Base-by-base conservation (phyloP, 2,797 vertebrate species). In the Periophthalmus magnuspinnatus region DNA sequence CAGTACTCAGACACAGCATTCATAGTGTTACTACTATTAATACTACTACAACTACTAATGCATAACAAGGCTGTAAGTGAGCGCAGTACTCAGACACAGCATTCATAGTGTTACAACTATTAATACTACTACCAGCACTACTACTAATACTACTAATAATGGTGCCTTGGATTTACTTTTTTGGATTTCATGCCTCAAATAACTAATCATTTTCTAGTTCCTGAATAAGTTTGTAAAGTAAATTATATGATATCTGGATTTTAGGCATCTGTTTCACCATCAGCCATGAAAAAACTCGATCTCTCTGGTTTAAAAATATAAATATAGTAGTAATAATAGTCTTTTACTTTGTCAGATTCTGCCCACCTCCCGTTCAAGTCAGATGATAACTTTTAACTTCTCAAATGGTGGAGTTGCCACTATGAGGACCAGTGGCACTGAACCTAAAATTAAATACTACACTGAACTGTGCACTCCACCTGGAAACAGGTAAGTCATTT, bases 401-500 rank as follows among this genome's bases (percentile, higher is more conserved):
- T 92, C 93, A 17, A 99, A 99, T 0, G 96, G 97, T 38, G 95
- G 98, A 0, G 95, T 99, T 78, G 97, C 97, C 77, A 99, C 97
- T 65, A 95, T 99, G 92, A 93, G 98, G 84, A 99, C 97, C 80
- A 99, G 97, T 0, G 98, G 97, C 58, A 99, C 98, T 0, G 98
- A 99, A 81, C 97, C 98, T 11, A 99, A 99, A 88, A 97, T 99
- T 85, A 99, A 99, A 88, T 99, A 98, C 81, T 99, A 99, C 45
- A 93, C 96, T 0, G 97, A 99, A 76, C 93, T 99, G 58, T 97
- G 96, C 70, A 95, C 95, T 7, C 95, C 97, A 8, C 97, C 98
- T 61, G 98, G 98, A 74, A 96, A 98, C 90, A 97, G 96, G 98
- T 98, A 89, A 16, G 67, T 77, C 54, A 57, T 38, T 3, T 5